These are phyloP conservation scores for Hirtodrosophila trivittata DNA, from an alignment of 2,888 invertebrate species.

Conservation along the genomic window DNA sequence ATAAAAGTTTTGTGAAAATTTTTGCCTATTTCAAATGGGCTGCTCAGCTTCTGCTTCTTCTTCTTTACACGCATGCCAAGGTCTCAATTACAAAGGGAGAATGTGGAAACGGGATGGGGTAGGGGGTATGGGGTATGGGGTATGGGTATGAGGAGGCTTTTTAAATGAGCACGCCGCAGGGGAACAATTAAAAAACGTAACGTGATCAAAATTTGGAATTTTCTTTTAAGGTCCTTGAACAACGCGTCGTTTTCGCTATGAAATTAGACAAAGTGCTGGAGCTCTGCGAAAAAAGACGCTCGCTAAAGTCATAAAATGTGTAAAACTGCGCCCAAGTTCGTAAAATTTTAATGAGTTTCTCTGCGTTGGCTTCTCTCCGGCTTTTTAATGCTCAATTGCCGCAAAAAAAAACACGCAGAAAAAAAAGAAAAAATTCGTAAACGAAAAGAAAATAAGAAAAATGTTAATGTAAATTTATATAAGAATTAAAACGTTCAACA, in stretches of 20 bases:
- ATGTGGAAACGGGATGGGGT: conserved; percentile 6
- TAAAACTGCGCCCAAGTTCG: conserved; percentile 77
- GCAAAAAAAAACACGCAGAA: conserved; percentile 29
- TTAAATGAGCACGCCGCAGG: conserved; percentile 76
- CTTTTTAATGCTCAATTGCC: conserved; percentile 65
- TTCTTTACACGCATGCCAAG: conserved; percentile 50
- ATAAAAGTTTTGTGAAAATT: conserved; percentile 66
- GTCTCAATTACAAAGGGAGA: conserved; percentile 64
- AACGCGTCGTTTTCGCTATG: conserved; percentile 55
- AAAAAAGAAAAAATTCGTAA: background rate
- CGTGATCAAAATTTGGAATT: conserved; percentile 79
- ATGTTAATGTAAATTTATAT: conserved; percentile 77
- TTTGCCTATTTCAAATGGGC: conserved; percentile 46
- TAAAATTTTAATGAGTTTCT: conserved; percentile 77
- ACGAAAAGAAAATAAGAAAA: conserved; percentile 37
- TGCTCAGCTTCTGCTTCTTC: background rate
- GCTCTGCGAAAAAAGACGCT: conserved; percentile 39
- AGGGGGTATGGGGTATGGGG: background rate
- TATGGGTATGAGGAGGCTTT: conserved; percentile 13
- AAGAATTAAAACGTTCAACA: conserved; percentile 65
- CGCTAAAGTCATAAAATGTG: conserved; percentile 70
- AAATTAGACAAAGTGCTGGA: conserved; percentile 72
- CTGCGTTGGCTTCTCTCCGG: conserved; percentile 34
- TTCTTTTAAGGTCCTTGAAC: conserved; percentile 72
- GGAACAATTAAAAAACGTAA: conserved; percentile 79